Percentiles rank a stretch among this genome's conserved stretches.
Evolutionary conservation across 2,113 vertebrate species (phyloP).

Genomic region (Engraulis encrasicolus): DNA sequence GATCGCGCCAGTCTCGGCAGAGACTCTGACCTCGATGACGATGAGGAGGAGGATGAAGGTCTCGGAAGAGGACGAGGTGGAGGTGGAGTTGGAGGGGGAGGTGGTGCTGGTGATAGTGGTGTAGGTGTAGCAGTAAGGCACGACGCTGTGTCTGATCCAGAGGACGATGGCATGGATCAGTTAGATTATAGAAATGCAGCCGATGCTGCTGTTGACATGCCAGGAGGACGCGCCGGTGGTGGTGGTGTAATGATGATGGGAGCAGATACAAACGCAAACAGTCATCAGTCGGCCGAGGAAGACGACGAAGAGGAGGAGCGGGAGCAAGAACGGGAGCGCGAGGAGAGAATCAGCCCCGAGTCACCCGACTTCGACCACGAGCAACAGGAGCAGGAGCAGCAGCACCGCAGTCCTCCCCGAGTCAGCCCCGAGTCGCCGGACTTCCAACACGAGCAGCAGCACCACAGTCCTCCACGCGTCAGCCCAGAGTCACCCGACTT

Average conservation of each 20-base stretch:
- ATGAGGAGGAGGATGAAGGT: conserved; percentile 24
- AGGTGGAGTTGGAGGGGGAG: conserved; percentile 75
- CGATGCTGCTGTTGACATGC: conserved; percentile 61
- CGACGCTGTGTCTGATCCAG: conserved; percentile 62
- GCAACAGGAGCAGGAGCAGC: too few species aligned
- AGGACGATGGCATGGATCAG: conserved; percentile 75
- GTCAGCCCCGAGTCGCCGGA: too few species aligned
- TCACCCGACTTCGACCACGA: too few species aligned
- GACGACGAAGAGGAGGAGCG: conserved; percentile 65
- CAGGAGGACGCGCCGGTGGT: conserved; percentile 76
- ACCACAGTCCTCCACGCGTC: too few species aligned
- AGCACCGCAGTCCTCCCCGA: too few species aligned
- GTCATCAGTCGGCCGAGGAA: conserved; percentile 63
- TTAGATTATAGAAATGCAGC: conserved; percentile 67
- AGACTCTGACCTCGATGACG: conserved; percentile 60
- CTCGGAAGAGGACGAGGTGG: conserved; percentile 55
- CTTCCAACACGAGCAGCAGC: too few species aligned
- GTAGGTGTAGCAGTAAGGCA: conserved; percentile 54
- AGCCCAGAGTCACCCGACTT: too few species aligned
- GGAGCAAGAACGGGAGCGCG: neutral
- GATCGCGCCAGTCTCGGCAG: conserved; percentile 32
- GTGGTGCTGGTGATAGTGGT: conserved; percentile 76
- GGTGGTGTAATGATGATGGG: conserved; percentile 72
- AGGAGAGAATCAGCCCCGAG: conserved; percentile 2
- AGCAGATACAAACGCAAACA: conserved; percentile 71